Evolutionary conservation across 2,113 vertebrate genomes (phyloP).

Genomic region (Nothoprocta perdicaria): DNA sequence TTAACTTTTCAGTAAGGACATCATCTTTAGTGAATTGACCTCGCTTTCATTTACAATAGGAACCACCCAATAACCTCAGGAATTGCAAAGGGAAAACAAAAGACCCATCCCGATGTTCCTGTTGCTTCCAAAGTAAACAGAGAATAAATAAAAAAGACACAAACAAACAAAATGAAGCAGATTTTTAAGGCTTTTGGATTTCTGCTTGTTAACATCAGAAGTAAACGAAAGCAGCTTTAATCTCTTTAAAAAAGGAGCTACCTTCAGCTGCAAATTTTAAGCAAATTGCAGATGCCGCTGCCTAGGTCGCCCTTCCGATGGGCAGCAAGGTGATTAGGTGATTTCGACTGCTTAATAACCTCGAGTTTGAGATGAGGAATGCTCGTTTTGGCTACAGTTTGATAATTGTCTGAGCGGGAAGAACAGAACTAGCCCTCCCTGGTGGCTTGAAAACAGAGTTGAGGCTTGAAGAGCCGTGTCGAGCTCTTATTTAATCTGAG

Average conservation of each 20-base stretch:
- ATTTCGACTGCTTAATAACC: conserved; percentile 45
- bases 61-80: neutral
- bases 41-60: neutral
- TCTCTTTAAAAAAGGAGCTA: neutral
- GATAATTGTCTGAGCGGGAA: conserved; percentile 58
- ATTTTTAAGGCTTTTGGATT: rapidly evolving
- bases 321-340: conserved; percentile 39
- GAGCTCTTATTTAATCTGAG: conserved; percentile 56
- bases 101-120: neutral
- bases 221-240: neutral
- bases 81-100: neutral
- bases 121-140: neutral
- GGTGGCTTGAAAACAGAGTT: conserved; percentile 68
- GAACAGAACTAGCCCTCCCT: conserved; percentile 68
- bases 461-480: conserved; percentile 49
- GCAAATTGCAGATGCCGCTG: conserved; percentile 26
- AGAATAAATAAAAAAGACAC: neutral
- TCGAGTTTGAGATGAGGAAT: conserved; percentile 29
- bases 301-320: neutral
- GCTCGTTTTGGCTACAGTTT: conserved; percentile 39
- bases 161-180: rapidly evolving
- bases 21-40: conserved; percentile 42
- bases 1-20: conserved; percentile 44
- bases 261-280: neutral
- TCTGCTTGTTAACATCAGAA: neutral